These are phyloP conservation scores for Taenioides sp. DNA, from an alignment of 2,797 vertebrate species.

Conservation along the genomic window DNA sequence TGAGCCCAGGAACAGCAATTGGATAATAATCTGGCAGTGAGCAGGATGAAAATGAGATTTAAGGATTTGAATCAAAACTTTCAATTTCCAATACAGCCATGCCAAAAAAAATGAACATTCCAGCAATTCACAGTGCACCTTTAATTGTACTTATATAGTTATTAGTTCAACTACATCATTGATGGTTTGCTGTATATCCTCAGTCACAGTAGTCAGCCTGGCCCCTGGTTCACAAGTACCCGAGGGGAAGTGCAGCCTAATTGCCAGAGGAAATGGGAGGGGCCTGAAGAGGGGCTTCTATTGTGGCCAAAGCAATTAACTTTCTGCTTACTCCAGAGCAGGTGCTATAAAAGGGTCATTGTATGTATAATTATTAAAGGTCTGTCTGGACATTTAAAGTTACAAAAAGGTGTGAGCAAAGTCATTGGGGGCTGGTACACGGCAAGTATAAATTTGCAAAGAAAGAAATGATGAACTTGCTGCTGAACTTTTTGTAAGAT, in stretches of 20 bases:
- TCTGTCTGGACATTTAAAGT: constrained; percentile 18
- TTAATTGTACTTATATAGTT: no score
- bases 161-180: neutral
- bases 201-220: constrained; percentile 22
- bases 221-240: constrained; percentile 42
- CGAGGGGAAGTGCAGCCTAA: constrained; percentile 56
- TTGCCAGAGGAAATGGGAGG: constrained; percentile 65
- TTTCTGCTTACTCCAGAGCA: constrained; percentile 60
- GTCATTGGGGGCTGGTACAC: neutral
- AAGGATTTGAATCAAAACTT: no score
- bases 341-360: constrained; percentile 65
- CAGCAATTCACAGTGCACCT: no score
- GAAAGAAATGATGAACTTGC: neutral
- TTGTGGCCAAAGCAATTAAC: constrained; percentile 70
- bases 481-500: neutral
- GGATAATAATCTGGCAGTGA: no score
- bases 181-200: no score
- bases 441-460: neutral
- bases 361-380: constrained; percentile 47
- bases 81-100: no score
- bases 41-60: no score
- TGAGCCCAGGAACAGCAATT: no score
- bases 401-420: neutral
- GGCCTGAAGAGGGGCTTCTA: constrained; percentile 58
- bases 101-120: no score